Percentiles rank a stretch among this genome's conserved stretches.
Conservation (phyloP, 2,797 vertebrate species). For the Somateria mollissima region DNA sequence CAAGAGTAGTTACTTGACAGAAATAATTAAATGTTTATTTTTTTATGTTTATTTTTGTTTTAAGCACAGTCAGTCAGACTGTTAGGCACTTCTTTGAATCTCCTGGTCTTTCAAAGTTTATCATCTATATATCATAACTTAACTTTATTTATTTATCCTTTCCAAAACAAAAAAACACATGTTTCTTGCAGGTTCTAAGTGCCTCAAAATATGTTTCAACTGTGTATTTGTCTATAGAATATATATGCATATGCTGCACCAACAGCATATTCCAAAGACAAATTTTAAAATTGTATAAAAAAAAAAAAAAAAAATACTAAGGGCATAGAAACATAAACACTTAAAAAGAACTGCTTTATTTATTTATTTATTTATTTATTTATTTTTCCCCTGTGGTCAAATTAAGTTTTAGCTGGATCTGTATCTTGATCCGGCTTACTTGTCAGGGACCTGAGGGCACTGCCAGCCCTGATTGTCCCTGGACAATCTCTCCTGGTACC, state of each 20-base stretch:
- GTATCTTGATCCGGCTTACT: not conserved
- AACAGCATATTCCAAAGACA: not conserved
- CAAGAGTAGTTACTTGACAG: not conserved
- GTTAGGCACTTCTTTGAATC: not conserved
- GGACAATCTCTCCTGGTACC: fast-evolving
- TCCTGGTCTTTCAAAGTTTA: not conserved
- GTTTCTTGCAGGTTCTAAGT: not conserved
- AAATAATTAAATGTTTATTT: not conserved
- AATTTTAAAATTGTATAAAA: not conserved
- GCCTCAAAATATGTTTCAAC: not conserved
- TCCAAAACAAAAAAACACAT: not conserved
- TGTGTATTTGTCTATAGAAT: not conserved
- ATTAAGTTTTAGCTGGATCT: not conserved
- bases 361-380: not conserved
- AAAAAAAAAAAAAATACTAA: not conserved
- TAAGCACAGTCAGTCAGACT: not conserved
- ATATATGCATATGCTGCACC: not conserved
- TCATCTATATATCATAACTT: not conserved
- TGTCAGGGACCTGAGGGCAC: not conserved
- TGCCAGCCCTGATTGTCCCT: not conserved
- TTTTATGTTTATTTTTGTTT: not conserved
- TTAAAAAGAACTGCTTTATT: not conserved
- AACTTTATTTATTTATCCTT: not conserved
- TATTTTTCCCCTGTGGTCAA: not conserved
- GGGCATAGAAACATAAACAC: not conserved